Evolutionary conservation across 2,888 invertebrate genomes (phyloP).

Genomic region (Alviniconcha strummeri): DNA sequence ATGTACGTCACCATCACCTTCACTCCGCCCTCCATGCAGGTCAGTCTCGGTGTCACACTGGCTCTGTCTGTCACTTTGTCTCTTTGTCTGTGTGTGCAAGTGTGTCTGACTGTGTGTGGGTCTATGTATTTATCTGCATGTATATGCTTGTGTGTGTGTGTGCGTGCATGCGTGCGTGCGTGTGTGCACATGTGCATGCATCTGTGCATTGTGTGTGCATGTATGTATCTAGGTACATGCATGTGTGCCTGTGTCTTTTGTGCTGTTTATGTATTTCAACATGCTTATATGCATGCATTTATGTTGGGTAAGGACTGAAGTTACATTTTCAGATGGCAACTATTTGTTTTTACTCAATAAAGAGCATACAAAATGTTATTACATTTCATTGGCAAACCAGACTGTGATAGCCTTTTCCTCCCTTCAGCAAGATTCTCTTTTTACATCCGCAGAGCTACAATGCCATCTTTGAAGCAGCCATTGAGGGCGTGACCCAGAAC

Average conservation of each 20-base stretch:
- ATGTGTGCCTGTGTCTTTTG: neutral
- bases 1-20: conserved; percentile 72
- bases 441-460: conserved; percentile 60
- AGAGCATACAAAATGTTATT: too few species aligned
- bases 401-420: too few species aligned
- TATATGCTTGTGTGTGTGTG: neutral
- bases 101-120: conserved; percentile 2
- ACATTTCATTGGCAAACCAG: too few species aligned
- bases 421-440: neutral
- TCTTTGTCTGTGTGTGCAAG: neutral
- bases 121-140: neutral
- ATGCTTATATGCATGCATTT: too few species aligned
- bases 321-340: too few species aligned
- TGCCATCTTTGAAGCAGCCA: conserved; percentile 70
- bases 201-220: conserved; percentile 1
- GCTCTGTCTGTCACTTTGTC: conserved; percentile 2
- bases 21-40: conserved; percentile 73
- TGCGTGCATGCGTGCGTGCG: conserved; percentile 9
- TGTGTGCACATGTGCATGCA: neutral
- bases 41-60: conserved; percentile 39
- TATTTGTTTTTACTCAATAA: too few species aligned
- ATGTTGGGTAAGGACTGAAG: too few species aligned
- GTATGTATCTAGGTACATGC: neutral
- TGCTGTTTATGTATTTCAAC: too few species aligned
- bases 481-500: conserved; percentile 65